Base-by-base conservation (phyloP, 2,797 vertebrate genomes). In the Clamator glandarius region DNA sequence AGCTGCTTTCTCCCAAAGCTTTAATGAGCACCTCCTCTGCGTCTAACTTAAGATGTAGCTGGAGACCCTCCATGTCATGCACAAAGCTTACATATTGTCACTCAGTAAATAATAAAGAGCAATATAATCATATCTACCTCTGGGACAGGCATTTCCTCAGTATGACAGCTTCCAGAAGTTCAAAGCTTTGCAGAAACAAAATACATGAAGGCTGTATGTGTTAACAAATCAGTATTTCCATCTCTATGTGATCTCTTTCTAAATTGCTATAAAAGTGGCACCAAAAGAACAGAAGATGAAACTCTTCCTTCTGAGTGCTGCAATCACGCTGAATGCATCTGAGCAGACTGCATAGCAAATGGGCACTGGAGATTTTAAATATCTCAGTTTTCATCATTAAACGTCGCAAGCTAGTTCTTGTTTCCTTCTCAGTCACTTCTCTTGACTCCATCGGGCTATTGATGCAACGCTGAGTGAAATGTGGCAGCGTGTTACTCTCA, bases 381-480 rank as follows among this genome's bases (percentile, higher is more conserved):
- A 84, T 79, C 88, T 92, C 76, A 1, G 62, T 95, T 93, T 94
- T 84, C 94, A 95, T 75, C 93, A 44, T 93, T 55, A 90, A 68
- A 87, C 75, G 81, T 75, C 33, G 0, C 84, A 82, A 90, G 86
- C 36, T 25, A 29, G 88, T 87, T 95, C 86, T 93, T 84, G 86
- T 84, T 95, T 92, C 89, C 88, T 77, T 62, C 94, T 72, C 89
- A 93, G 61, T 76, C 95, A 93, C 88, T 88, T 95, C 90, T 89
- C 68, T 91, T 83, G 91, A 84, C 87, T 92, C 84, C 84, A 66
- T 35, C 74, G 28, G 78, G 74, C 86, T 90, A 33, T 58, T 90
- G 95, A 90, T 79, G 68, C 55, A 72, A 80, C 6, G 42, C 59
- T 93, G 94, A 96, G 90, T 94, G 94, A 96, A 90, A 44, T 33